Base-by-base conservation (phyloP, 1,140 invertebrate species). In the Octopus bimaculoides region DNA sequence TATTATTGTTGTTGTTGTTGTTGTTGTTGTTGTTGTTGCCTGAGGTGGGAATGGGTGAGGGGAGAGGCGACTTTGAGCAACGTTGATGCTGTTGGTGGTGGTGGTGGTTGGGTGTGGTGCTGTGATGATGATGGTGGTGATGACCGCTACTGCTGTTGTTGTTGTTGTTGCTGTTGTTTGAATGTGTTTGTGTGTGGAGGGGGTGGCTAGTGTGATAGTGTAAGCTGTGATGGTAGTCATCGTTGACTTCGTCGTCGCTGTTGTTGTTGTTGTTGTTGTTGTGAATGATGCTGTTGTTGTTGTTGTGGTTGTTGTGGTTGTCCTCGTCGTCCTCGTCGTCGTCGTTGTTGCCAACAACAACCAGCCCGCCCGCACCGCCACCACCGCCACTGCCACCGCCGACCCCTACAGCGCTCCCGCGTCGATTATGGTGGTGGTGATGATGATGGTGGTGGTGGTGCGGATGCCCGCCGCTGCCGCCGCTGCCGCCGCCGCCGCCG, bases 131-230 rank as follows among this genome's bases (percentile, higher is more conserved):
- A 41, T 75, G 52, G 74, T 75, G 55, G 53, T 77, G 26, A 54
- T 77, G 55, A 54, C 55, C 14, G 76, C 55, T 54, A 5, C 14
- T 14, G 53, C 14, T 14, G 53, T 77, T 17, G 76, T 41, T 77
- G 17, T 14, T 77, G 17, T 41, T 77, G 17, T 14, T 77, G 55
- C 17, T 77, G 55, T 14, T 54, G 55, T 9, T 77, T 54, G 76
- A n/a, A 77, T 41, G 52, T 17, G 76, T 77, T 53, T 54, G 12
- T 14, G 17, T 52, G 17, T 54, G 77, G 61, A 17, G 41, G 78
- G 4, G 69, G 78, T 73, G 69, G 78, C 69, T 26, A 17, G 41
- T 52, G 78, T 78, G 69, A 66, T 73, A 69, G 20, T 78, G 52
- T 20, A 14, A 66, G 52, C 69, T 52, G 6, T 78, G 53, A 56